Evolutionary conservation across 2,797 vertebrate species (phyloP), one percentile per base, ranked within the genome.

Genomic region (Apogon hyalosoma): DNA sequence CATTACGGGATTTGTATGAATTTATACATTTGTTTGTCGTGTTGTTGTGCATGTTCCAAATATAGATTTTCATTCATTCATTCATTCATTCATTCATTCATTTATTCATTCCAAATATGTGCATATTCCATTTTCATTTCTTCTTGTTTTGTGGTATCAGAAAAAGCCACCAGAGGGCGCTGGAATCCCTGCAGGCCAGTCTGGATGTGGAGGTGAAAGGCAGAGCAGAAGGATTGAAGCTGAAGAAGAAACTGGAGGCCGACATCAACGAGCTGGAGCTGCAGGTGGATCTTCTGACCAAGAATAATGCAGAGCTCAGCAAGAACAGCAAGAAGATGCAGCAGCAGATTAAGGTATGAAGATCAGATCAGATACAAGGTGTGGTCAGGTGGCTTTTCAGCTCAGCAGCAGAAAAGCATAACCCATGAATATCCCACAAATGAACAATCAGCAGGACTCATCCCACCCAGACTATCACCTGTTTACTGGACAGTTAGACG

Each of bases 221-320:
- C 39, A 85, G 91, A 7, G 78, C 79, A 0, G 95, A 95, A 73
- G 93, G 83, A 0, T 77, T 85, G 47, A 93, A 93, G 77, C 67
- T 94, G 43, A 95, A 93, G 86, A 95, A 95, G 89, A 95, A 95
- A 42, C 89, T 94, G 81, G 95, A 95, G 85, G 81, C 75, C 0
- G 94, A 95, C 69, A 39, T 93, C 12, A 90, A 77, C 2, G 94
- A 95, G 57, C 86, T 95, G 92, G 94, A 95, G 87, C 77, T 95
- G 46, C 94, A 95, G 80, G 77, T 92, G 60, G 94, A 95, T 59
- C 82, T 92, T 64, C 83, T 92, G 40, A 95, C 85, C 78, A 95
- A 93, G 79, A 95, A 55, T 82, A 94, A 93, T 3, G 39, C 82
- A 0, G 95, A 95, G 71, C 81, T 94, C 62, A 77, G 67, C 88